phyloP scores from a whole-genome alignment of 2,797 vertebrate genomes.

The Pangasius mekongensis region DNA sequence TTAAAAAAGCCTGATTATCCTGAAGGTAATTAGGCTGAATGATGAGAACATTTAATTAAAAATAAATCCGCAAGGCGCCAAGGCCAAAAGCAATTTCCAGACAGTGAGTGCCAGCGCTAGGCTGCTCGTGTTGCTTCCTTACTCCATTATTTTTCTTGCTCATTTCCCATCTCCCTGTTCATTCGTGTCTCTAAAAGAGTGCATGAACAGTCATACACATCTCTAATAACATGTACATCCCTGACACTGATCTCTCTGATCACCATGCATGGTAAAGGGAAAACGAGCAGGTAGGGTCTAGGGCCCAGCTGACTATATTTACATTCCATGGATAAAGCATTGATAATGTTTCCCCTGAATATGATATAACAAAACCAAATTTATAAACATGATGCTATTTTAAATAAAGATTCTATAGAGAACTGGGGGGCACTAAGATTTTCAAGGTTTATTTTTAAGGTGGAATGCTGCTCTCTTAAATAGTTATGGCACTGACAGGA shows the following conservation, averaged over 20 bases:
- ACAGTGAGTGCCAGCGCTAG: slow-evolving; percentile 54
- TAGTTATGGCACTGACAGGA: neutral
- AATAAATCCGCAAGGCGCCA: slow-evolving; percentile 70
- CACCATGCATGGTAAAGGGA: neutral
- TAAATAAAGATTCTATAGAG: neutral
- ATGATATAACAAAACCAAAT: neutral
- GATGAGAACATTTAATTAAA: slow-evolving; percentile 74
- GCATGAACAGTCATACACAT: slow-evolving; percentile 40
- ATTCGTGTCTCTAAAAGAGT: slow-evolving; percentile 33
- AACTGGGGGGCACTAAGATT: neutral
- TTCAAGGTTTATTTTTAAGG: neutral
- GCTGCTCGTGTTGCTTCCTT: slow-evolving; percentile 47
- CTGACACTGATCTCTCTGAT: slow-evolving; percentile 4
- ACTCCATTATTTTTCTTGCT: slow-evolving; percentile 50
- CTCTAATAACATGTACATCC: slow-evolving; percentile 18
- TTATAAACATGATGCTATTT: neutral
- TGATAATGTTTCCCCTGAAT: neutral
- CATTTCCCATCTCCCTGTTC: slow-evolving; percentile 34
- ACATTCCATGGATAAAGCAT: neutral
- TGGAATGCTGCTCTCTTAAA: neutral
- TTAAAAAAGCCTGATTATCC: slow-evolving; percentile 72
- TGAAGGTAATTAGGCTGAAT: slow-evolving; percentile 73
- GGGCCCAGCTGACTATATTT: neutral
- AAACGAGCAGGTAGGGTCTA: neutral
- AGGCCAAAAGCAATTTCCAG: slow-evolving; percentile 66